Evolutionary conservation across 2,113 vertebrate genomes (phyloP).

Genomic region (Oceanodroma tethys): DNA sequence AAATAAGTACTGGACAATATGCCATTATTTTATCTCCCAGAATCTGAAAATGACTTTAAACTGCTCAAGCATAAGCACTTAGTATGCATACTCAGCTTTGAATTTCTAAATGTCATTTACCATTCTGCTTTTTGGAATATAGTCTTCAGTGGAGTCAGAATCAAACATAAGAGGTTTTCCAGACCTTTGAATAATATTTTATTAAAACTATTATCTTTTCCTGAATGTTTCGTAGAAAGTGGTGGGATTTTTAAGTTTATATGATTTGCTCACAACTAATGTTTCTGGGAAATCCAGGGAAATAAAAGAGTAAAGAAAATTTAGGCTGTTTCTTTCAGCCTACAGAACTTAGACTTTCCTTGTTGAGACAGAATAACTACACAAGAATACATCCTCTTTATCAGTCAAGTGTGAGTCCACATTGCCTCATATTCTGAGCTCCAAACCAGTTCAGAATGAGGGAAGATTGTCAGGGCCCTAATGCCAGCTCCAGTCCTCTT

Average conservation of each 20-base stretch:
- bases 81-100: not conserved
- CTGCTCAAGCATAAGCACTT: not conserved
- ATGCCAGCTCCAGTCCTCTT: not conserved
- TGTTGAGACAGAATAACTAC: not conserved
- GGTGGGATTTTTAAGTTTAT: fast-evolving
- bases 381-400: not conserved
- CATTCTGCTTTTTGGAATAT: not conserved
- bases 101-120: not conserved
- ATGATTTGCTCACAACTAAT: not conserved
- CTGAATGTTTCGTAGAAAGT: not conserved
- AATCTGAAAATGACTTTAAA: not conserved
- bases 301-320: not conserved
- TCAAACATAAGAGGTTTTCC: not conserved
- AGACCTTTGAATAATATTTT: not conserved
- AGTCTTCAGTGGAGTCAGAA: not conserved
- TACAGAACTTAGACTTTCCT: not conserved
- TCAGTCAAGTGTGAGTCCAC: not conserved
- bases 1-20: not conserved
- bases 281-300: not conserved
- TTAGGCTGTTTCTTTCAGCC: not conserved
- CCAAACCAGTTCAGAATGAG: not conserved
- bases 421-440: not conserved
- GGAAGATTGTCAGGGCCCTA: not conserved
- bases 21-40: not conserved
- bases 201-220: not conserved